Evolutionary conservation across 2,888 invertebrate genomes (phyloP), one percentile per base, ranked within the genome.

Genomic region (Lepetodrilus schrolli): DNA sequence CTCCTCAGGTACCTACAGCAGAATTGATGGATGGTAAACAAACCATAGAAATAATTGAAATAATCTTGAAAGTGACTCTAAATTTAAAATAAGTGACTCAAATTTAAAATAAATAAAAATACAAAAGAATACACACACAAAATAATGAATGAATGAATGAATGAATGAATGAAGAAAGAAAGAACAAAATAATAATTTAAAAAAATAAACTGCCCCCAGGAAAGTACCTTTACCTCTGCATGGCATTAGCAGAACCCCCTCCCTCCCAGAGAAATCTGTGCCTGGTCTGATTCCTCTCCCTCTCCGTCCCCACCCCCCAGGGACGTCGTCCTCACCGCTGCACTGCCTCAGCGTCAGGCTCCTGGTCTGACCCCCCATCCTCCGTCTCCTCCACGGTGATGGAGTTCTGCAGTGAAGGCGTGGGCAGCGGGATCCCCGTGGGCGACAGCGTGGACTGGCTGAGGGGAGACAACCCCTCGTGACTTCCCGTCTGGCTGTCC

Each of bases 1-100:
- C 92, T 94, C 89, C 94, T 92, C 93, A 96, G 94, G 86, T 96
- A 96, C 88, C 95, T 95, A n/a, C n/a, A n/a, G n/a, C n/a, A n/a
- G n/a, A n/a, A n/a, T n/a, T n/a, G n/a, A n/a, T n/a, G n/a, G n/a
- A n/a, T n/a, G n/a, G n/a, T n/a, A n/a, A n/a, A n/a, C n/a, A n/a
- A n/a, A n/a, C n/a, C n/a, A n/a, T n/a, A n/a, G n/a, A n/a, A n/a
- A n/a, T n/a, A n/a, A n/a, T n/a, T n/a, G n/a, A n/a, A n/a, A n/a
- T n/a, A n/a, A n/a, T n/a, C n/a, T n/a, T n/a, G n/a, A n/a, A n/a
- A n/a, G n/a, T n/a, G n/a, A n/a, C n/a, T n/a, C n/a, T n/a, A n/a
- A n/a, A n/a, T n/a, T n/a, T n/a, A n/a, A n/a, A n/a, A n/a, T n/a
- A n/a, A n/a, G n/a, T n/a, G n/a, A n/a, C n/a, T n/a, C n/a, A n/a